Conservation (phyloP, 1,140 invertebrate genomes). For the Ips nitidus region DNA sequence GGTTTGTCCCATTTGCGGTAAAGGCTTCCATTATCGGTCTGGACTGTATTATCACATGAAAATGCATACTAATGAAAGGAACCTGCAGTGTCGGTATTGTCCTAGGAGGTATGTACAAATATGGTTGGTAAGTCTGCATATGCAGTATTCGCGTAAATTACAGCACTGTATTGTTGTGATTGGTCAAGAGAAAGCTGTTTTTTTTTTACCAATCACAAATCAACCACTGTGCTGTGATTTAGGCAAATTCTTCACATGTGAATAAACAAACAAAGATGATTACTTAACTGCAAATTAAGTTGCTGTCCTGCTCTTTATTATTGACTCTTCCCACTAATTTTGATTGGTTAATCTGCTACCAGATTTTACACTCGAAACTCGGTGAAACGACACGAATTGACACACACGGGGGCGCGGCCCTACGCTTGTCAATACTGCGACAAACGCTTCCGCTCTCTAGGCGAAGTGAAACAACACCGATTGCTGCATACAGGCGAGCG, state of each 20-base stretch:
- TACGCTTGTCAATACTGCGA: slow-evolving; percentile 74
- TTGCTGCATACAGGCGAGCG: slow-evolving; percentile 70
- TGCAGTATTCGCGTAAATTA: too few relatives aligned
- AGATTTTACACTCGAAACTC: slow-evolving; percentile 44
- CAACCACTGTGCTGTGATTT: too few relatives aligned
- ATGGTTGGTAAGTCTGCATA: too few relatives aligned
- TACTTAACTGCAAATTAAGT: too few relatives aligned
- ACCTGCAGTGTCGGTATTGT: slow-evolving; percentile 46
- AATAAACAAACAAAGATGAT: too few relatives aligned
- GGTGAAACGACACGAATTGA: slow-evolving; percentile 73
- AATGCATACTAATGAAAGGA: slow-evolving; percentile 42
- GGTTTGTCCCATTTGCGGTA: slow-evolving; percentile 41
- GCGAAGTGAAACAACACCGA: slow-evolving; percentile 54
- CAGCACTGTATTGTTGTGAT: neutral
- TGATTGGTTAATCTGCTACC: too few relatives aligned
- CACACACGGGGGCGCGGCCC: slow-evolving; percentile 73
- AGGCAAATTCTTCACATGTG: too few relatives aligned
- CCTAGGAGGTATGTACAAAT: slow-evolving; percentile 37
- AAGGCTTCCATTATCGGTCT: slow-evolving; percentile 37
- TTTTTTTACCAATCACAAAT: neutral
- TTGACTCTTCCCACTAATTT: too few relatives aligned
- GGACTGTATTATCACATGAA: slow-evolving; percentile 42
- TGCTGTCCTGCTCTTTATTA: too few relatives aligned
- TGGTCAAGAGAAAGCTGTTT: neutral
- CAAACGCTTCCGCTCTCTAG: slow-evolving; percentile 53